Evolutionary conservation across 2,113 vertebrate species (phyloP).

Genomic region (Microcebus griseorufus): DNA sequence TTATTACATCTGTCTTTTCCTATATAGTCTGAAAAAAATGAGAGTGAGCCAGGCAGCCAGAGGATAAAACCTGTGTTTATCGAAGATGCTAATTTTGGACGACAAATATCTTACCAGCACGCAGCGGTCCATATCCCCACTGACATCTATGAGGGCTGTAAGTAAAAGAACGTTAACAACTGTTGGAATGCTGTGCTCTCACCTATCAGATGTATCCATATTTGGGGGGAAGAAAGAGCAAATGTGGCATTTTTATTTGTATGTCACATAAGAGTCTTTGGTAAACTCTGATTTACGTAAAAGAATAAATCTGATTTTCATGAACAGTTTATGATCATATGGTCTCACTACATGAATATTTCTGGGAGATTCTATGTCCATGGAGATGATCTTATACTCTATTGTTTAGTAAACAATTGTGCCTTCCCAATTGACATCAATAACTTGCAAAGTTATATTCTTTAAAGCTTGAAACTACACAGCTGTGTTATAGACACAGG

Average conservation of each 20-base stretch:
- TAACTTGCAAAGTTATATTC: background rate
- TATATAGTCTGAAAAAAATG: constrained; percentile 92
- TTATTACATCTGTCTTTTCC: constrained; percentile 55
- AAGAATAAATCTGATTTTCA: background rate
- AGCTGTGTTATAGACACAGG: rapidly evolving
- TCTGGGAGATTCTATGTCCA: background rate
- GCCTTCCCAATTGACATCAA: background rate
- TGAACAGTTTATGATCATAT: background rate
- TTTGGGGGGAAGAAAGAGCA: background rate
- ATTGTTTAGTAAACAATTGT: background rate
- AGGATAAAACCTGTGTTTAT: constrained; percentile 95
- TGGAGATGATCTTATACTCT: background rate
- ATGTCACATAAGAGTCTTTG: background rate
- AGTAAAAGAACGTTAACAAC: constrained; percentile 82
- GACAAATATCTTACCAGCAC: constrained; percentile 94
- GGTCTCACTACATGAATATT: background rate
- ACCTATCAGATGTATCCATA: background rate
- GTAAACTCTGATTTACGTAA: background rate
- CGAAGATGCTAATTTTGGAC: constrained; percentile 92
- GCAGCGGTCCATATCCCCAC: constrained; percentile 98
- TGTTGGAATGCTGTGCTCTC: background rate
- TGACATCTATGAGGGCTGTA: constrained; percentile 99
- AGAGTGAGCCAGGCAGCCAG: constrained; percentile 90
- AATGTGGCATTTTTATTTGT: background rate
- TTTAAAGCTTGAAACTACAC: background rate